Base-by-base conservation (phyloP, 2,888 invertebrate genomes). In the Nemoura dubitans region DNA sequence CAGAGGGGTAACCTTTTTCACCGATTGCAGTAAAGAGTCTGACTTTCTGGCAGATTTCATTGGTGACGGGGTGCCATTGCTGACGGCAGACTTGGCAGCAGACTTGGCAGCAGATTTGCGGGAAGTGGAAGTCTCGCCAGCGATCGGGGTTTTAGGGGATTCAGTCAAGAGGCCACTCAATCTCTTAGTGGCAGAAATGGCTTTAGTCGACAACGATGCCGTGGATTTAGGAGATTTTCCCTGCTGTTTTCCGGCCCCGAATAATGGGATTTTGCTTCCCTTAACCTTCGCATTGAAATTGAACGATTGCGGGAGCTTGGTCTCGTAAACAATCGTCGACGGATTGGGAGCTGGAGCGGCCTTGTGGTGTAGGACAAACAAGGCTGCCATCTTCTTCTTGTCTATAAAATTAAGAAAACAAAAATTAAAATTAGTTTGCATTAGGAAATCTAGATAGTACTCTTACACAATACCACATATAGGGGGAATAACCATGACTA, bases 311-410 rank as follows among this genome's bases (percentile, higher is more conserved):
- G 84, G 59, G 10, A 42, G 36, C 26, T 43, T 30, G 2, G 42
- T 14, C n/a, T 42, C 14, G 21, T 42, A 42, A 30, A 42, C 83
- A 43, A 42, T 42, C 30, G 16, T 29, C 6, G 82, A 30, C 29
- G 28, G 28, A 1, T 1, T 43, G 21, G 36, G 6, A 83, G n/a
- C 43, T 25, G 81, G 30, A 16, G 84, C 28, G 76, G 5, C 29
- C 85, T 87, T 87, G 2, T 85, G 59, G 43, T 87, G 87, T 80
- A 84, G 82, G 7, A 86, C 85, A 27, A 85, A 25, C 21, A 87
- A 29, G 14, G 87, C 87, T 85, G 87, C 87, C 87, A 87, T 87
- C 77, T 87, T 87, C 25, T 87, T 87, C 43, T 88, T 87, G 81
- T 87, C 87, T 77, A 85, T 43, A 59, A 76, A 76, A 84, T 27